phyloP scores from a whole-genome alignment of 2,113 vertebrate species.

The Ictidomys tridecemlineatus region DNA sequence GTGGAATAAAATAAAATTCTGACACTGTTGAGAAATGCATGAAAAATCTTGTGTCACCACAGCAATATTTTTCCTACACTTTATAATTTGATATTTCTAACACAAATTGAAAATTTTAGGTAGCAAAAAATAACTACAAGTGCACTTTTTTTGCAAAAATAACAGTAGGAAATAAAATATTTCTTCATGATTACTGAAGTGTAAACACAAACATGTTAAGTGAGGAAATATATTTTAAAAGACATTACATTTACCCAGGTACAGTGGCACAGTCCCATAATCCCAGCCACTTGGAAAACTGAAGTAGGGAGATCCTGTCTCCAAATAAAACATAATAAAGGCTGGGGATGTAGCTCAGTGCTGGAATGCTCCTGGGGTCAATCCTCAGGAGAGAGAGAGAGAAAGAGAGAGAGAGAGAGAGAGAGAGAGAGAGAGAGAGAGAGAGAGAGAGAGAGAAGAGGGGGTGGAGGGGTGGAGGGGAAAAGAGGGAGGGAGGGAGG shows the following conservation, averaged over 20 bases:
- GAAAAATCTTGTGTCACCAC: neutral
- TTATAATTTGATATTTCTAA: neutral
- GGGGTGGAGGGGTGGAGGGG: no score
- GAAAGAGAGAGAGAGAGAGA: no score
- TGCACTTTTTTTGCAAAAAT: neutral
- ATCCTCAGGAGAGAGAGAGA: no score
- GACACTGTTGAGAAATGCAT: neutral
- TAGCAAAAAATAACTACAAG: neutral
- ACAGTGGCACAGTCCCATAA: no score
- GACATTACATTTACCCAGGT: neutral
- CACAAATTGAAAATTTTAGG: neutral
- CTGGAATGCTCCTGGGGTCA: no score
- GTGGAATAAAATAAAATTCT: neutral
- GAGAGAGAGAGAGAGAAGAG: no score
- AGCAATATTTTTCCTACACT: neutral
- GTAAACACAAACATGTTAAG: neutral
- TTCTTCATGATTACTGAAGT: neutral
- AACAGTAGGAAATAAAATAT: neutral
- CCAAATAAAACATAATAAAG: no score
- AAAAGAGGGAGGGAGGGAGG: no score
- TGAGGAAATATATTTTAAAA: neutral
- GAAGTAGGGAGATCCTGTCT: no score
- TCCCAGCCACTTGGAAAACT: no score
- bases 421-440: no score
- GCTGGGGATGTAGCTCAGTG: no score